Base-by-base conservation (phyloP, 30 jellyfish, hydroid and myxozoan genomes). In the Chironex yamaguchii region DNA sequence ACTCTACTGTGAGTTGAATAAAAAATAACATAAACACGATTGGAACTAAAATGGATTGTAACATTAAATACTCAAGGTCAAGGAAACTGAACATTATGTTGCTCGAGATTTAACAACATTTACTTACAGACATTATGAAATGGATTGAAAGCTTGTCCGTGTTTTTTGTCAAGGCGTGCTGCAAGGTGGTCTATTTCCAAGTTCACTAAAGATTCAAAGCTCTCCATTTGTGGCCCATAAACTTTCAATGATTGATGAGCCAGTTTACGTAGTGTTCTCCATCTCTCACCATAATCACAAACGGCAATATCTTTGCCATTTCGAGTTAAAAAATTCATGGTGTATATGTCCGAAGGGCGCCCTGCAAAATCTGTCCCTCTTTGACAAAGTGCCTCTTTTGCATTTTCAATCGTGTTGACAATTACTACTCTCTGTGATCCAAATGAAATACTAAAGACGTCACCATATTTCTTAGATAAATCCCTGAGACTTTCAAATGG, bases 351-450 rank as follows among this genome's bases (percentile, higher is more conserved):
- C 62, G 52, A 82, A 29, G 96, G 96, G 23, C 96, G 86, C 24
- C 91, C 86, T 2, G 96, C 96, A 73, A 62, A 87, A 20, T 74
- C 83, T 11, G 62, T 83, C 49, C 94, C 86, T 58, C 86, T 85
- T 32, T 75, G 42, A 13, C 80, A 29, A 51, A 92, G 84, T 2
- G 96, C 98, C 35, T 92, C 97, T 34, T 86, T 36, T 42, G 93
- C 90, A 0, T 90, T 68, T 1, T 34, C 90, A 34, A 85, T 52
- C 21, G 90, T 63, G 66, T 87, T 86, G 29, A 87, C 89, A 29
- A 92, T 86, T 3, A 92, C 97, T 4, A 80, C 92, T n/a, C 94
- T 63, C 54, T 66, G 63, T 71, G 35, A 30, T 13, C 98, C 98
- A 34, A 92, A 70, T 25, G 96, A 66, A 62, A 92, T 66, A 67